Conservation (phyloP, 2,888 invertebrate species). For the Nudaria mundana region DNA sequence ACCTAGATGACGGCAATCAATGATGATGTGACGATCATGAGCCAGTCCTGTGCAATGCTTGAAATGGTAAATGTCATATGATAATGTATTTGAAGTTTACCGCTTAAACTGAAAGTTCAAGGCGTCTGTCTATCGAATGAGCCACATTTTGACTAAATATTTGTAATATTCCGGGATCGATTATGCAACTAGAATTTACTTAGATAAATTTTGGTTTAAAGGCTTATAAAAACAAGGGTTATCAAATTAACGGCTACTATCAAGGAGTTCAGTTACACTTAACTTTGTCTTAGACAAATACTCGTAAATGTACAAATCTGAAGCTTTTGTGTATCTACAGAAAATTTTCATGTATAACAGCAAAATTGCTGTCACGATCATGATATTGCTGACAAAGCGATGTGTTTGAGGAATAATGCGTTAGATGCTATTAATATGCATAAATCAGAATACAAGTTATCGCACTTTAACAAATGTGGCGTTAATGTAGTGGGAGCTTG, state of each 20-base stretch:
- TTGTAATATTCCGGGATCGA: too few relatives aligned
- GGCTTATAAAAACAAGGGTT: too few relatives aligned
- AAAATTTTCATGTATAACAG: conserved; percentile 70
- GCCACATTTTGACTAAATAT: too few relatives aligned
- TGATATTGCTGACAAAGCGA: conserved; percentile 71
- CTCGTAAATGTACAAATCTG: too few relatives aligned
- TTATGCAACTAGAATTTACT: conserved; percentile 25
- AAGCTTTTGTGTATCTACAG: conserved; percentile 60
- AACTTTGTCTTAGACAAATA: conserved; percentile 55
- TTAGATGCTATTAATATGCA: conserved; percentile 69
- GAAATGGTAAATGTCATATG: conserved; percentile 71
- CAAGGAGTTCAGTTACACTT: too few relatives aligned
- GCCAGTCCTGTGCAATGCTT: conserved; percentile 77
- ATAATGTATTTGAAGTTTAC: conserved; percentile 55
- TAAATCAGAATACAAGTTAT: conserved; percentile 75
- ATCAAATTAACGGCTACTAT: too few relatives aligned
- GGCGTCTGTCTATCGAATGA: conserved; percentile 19
- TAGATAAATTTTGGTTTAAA: too few relatives aligned
- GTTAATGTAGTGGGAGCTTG: conserved; percentile 54
- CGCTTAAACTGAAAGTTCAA: conserved; percentile 27
- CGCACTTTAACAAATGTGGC: conserved; percentile 57
- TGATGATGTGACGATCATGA: conserved; percentile 64
- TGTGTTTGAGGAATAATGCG: conserved; percentile 70
- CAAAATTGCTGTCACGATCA: conserved; percentile 50
- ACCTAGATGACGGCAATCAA: conserved; percentile 69